A percentile compares a stretch with the other conserved stretches of the same genome.
Evolutionary conservation across 2,888 invertebrate genomes (phyloP).

Genomic region (Euproctis similis): DNA sequence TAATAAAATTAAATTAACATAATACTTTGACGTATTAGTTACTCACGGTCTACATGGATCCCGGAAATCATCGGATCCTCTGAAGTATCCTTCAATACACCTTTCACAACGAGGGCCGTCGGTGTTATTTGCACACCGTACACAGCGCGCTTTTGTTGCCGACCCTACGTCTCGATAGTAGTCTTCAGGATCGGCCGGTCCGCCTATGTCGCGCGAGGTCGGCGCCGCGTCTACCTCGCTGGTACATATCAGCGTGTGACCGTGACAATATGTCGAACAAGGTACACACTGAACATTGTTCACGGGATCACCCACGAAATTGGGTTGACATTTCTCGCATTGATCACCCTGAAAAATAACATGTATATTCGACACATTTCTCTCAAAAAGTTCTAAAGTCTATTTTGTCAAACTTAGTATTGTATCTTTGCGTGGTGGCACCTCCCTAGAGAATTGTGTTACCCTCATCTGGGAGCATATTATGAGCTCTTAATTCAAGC

Average conservation of each 20-base stretch:
- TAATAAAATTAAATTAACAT: too few species aligned
- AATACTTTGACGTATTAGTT: too few species aligned
- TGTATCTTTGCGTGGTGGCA: too few species aligned
- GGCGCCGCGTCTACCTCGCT: conserved; percentile 71
- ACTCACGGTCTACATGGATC: conserved; percentile 84
- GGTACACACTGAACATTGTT: conserved; percentile 91
- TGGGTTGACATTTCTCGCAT: conserved; percentile 91
- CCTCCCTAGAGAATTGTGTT: too few species aligned
- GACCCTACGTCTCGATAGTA: conserved; percentile 73
- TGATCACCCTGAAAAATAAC: conserved; percentile 80
- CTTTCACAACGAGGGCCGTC: conserved; percentile 88
- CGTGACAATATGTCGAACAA: conserved; percentile 91
- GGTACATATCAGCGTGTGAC: conserved; percentile 89
- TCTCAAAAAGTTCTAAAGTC: too few species aligned
- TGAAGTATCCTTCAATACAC: conserved; percentile 84
- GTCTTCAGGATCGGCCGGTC: conserved; percentile 75
- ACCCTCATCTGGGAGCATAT: too few species aligned
- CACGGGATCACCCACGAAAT: conserved; percentile 94
- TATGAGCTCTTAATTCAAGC: too few species aligned
- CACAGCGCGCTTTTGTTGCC: conserved; percentile 83
- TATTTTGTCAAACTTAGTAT: too few species aligned
- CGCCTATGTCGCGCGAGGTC: conserved; percentile 60
- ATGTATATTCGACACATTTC: too few species aligned
- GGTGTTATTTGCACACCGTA: conserved; percentile 88
- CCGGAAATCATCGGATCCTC: conserved; percentile 84